Evolutionary conservation across 2,113 vertebrate species (phyloP).

Genomic region (Pampusana beccarii): DNA sequence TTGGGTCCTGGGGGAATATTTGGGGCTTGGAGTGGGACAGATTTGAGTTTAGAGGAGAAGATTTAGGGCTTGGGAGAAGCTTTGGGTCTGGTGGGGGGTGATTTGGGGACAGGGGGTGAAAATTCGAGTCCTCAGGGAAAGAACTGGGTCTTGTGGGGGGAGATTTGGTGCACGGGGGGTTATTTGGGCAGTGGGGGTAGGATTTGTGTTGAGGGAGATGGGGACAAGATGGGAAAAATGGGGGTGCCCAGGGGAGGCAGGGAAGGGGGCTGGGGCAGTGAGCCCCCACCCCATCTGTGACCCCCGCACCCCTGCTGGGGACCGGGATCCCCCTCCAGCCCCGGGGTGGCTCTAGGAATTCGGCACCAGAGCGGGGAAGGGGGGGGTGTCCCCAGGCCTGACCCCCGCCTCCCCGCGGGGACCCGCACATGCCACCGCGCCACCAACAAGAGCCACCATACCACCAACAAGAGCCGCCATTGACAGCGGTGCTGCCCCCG

Average conservation of each 20-base stretch:
- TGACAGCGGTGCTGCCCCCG: background rate
- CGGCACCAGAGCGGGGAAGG: rapidly evolving
- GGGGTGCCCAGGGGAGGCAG: background rate
- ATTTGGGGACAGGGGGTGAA: too few relatives aligned
- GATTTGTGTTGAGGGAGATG: too few relatives aligned
- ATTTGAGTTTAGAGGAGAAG: background rate
- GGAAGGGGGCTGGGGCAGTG: rapidly evolving
- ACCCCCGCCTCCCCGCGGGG: background rate
- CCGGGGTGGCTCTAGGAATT: background rate
- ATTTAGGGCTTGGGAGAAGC: too few relatives aligned
- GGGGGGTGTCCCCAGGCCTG: background rate
- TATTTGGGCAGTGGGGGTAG: background rate
- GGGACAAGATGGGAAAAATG: background rate
- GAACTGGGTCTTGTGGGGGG: background rate
- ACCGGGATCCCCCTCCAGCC: background rate
- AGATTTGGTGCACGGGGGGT: background rate
- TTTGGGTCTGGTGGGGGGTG: background rate
- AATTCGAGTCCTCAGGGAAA: background rate
- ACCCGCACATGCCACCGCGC: rapidly evolving
- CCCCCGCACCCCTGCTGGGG: rapidly evolving
- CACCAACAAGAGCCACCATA: background rate
- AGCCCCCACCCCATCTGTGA: background rate
- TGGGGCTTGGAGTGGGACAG: background rate
- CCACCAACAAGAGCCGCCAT: background rate
- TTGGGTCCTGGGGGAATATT: background rate